Conservation (phyloP, 2,113 vertebrate species). For the Formicarius rufipectus region DNA sequence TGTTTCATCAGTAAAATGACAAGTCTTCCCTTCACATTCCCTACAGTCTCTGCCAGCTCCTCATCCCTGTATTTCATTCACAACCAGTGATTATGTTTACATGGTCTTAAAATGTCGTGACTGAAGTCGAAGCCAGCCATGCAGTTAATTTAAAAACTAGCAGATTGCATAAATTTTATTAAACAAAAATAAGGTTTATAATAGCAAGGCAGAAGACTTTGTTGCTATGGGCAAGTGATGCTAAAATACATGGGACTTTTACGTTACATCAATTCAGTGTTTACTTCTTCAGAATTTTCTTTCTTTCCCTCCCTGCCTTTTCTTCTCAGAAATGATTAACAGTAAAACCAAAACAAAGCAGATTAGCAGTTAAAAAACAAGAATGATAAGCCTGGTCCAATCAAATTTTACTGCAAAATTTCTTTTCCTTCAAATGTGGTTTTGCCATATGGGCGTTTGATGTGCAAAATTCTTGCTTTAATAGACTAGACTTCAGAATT, state of each 20-base stretch:
- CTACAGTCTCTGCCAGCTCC: not conserved
- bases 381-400: not conserved
- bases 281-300: not conserved
- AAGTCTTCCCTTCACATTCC: not conserved
- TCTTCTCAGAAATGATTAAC: not conserved
- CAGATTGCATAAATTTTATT: conserved; percentile 47
- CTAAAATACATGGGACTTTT: not conserved
- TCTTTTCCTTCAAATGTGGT: not conserved
- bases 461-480: not conserved
- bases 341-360: not conserved
- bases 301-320: not conserved
- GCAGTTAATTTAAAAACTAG: conserved; percentile 60
- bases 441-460: not conserved
- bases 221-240: not conserved
- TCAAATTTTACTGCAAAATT: not conserved
- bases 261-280: not conserved
- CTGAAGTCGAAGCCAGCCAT: conserved; percentile 44
- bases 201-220: not conserved
- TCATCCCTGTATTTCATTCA: conserved; percentile 35
- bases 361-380: not conserved
- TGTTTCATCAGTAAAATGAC: conserved; percentile 3
- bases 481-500: not conserved
- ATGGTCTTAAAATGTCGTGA: conserved; percentile 34
- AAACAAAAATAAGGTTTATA: conserved; percentile 53
- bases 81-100: conserved; percentile 28